Conservation (phyloP, 2,797 vertebrate species). For the Myotis myotis region DNA sequence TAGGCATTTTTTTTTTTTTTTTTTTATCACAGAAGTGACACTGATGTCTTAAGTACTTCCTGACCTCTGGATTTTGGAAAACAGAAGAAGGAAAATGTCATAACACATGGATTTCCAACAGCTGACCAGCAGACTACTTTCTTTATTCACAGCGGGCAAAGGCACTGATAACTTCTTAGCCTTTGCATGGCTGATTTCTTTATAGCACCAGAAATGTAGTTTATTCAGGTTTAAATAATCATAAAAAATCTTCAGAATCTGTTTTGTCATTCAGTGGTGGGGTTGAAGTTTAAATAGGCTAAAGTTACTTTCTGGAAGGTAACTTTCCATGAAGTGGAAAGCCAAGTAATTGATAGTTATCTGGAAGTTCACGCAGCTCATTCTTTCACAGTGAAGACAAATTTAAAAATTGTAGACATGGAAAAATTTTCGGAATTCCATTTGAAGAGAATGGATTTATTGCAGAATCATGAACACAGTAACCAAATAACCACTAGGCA, state of each 20-base stretch:
- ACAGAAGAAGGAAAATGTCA: not conserved
- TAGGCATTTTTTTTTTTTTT: not conserved
- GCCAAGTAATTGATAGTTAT: not conserved
- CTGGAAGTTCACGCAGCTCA: not conserved
- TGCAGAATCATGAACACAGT: not conserved
- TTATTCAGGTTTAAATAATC: not conserved
- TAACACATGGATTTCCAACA: not conserved
- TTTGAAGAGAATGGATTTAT: not conserved
- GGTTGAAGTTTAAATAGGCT: not conserved
- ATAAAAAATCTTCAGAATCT: not conserved
- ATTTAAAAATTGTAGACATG: slow-evolving; percentile 9
- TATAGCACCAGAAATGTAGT: not conserved
- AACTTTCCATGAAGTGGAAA: not conserved
- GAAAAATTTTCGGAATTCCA: not conserved
- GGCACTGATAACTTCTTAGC: not conserved
- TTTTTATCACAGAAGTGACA: not conserved
- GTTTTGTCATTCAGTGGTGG: not conserved
- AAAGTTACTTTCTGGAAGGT: not conserved
- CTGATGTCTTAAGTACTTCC: not conserved
- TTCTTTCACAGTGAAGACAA: not conserved
- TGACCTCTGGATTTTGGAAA: not conserved
- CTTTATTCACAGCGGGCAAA: not conserved
- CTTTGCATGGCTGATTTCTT: not conserved
- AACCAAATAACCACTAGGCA: not conserved
- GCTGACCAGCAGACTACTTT: not conserved